Conservation (phyloP, 2,797 vertebrate genomes). For the Bradypus variegatus region DNA sequence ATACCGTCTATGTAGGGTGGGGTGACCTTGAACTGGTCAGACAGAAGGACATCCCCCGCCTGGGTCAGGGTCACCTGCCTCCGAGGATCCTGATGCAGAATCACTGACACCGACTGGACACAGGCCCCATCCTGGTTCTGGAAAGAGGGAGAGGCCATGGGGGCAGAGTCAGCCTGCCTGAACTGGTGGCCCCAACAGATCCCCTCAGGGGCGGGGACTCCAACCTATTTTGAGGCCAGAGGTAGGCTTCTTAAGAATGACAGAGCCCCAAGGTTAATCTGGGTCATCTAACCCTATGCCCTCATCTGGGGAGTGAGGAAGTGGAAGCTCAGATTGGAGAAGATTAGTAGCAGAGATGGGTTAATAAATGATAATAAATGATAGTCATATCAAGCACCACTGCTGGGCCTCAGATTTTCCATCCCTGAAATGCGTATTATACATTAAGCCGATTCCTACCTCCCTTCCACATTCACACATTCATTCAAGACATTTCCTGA, state of each 20-base stretch:
- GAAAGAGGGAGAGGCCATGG: constrained; percentile 47
- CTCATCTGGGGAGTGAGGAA: neutral
- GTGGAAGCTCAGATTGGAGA: neutral
- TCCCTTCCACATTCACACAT: neutral
- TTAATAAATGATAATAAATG: neutral
- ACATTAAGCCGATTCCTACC: neutral
- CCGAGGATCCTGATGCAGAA: constrained; percentile 87
- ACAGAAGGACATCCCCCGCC: constrained; percentile 88
- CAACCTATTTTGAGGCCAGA: neutral
- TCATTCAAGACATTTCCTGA: neutral
- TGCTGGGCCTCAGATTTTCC: neutral
- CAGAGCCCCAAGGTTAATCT: neutral
- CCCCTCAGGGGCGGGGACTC: neutral
- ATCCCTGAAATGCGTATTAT: neutral
- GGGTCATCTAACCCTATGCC: neutral
- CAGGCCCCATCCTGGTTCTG: constrained; percentile 93
- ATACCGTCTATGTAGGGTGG: constrained; percentile 93
- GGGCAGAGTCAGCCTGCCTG: neutral
- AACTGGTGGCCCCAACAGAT: neutral
- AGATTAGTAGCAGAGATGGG: neutral
- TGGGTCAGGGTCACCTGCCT: constrained; percentile 93
- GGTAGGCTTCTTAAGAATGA: neutral
- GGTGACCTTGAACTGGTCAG: constrained; percentile 91
- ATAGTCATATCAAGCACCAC: neutral
- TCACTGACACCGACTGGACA: constrained; percentile 89